Evolutionary conservation across 2,888 invertebrate genomes (phyloP).

Genomic region (Odontomyia ornata): DNA sequence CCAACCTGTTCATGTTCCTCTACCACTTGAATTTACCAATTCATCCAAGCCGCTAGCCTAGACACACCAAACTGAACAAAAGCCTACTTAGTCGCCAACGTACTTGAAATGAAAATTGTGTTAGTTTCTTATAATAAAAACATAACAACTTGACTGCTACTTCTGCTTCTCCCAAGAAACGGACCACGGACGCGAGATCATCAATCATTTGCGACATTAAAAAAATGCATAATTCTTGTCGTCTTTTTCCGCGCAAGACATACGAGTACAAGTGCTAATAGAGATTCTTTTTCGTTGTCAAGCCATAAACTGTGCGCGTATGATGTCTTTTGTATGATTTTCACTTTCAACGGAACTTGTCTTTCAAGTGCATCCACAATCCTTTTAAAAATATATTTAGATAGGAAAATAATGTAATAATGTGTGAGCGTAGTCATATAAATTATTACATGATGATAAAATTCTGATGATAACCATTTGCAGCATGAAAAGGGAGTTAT

Average conservation of each 20-base stretch:
- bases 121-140: background rate
- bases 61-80: constrained; percentile 1
- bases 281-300: background rate
- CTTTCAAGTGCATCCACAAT: background rate
- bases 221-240: background rate
- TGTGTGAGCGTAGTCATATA: background rate
- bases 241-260: background rate
- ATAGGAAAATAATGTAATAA: background rate
- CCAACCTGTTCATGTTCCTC: too few species aligned
- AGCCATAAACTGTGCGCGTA: too few species aligned
- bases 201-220: constrained; percentile 11
- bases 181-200: constrained; percentile 9
- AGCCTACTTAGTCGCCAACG: constrained; percentile 21
- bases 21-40: too few species aligned
- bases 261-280: background rate
- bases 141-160: background rate
- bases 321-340: background rate
- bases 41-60: too few species aligned
- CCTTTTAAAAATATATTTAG: background rate
- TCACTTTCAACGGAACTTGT: constrained; percentile 19
- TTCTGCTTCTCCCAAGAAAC: background rate
- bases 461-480: constrained; percentile 2
- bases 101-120: constrained; percentile 10
- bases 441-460: constrained; percentile 9
- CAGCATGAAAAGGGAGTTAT: constrained; percentile 15